Evolutionary conservation across 2,888 invertebrate species (phyloP).

Genomic region (Spisula subtruncata): DNA sequence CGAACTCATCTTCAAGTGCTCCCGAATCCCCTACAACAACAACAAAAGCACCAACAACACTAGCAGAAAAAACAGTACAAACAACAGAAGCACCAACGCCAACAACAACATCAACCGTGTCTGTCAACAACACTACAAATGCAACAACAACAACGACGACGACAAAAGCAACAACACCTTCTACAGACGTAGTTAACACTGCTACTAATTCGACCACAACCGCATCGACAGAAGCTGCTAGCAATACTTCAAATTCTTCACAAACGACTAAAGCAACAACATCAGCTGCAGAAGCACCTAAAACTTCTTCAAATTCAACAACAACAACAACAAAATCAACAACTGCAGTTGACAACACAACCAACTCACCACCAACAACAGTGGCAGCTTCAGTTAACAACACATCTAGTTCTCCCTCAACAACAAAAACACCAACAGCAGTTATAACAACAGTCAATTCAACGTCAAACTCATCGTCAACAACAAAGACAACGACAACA

Average conservation of each 20-base stretch:
- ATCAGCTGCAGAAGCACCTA: background rate
- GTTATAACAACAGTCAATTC: no score
- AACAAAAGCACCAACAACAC: slow-evolving; percentile 10
- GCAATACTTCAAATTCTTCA: background rate
- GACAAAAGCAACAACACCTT: background rate
- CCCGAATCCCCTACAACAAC: slow-evolving; percentile 1
- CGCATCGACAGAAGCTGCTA: background rate
- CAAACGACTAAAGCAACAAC: background rate
- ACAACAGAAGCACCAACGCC: background rate
- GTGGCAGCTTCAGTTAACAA: no score
- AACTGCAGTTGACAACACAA: background rate
- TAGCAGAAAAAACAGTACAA: background rate
- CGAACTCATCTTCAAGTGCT: slow-evolving; percentile 7
- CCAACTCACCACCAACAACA: background rate
- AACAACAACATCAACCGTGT: slow-evolving; percentile 10
- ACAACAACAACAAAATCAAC: background rate
- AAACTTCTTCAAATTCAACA: background rate
- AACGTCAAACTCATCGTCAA: no score
- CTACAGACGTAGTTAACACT: background rate
- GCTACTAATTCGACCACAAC: background rate
- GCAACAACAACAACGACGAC: slow-evolving; percentile 21
- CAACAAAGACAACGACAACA: background rate
- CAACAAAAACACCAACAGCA: no score
- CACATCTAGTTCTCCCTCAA: no score
- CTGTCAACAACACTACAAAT: background rate